Base-by-base conservation (phyloP, 2,888 invertebrate species). In the Cremastinae sp. region DNA sequence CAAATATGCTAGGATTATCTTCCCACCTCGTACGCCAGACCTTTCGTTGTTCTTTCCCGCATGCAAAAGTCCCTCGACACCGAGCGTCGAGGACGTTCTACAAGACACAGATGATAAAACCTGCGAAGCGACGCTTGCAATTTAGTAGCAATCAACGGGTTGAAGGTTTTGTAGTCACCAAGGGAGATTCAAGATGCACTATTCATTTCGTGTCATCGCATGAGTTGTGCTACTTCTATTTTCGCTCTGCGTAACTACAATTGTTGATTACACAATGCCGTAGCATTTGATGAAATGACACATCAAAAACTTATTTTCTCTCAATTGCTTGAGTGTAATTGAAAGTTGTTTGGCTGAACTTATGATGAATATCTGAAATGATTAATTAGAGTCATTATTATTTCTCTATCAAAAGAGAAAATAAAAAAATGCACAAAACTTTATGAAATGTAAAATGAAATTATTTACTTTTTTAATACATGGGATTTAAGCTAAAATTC, bases 131-230 rank as follows among this genome's bases (percentile, higher is more conserved):
- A 78, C 82, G 78, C 82, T 81, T 79, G 84, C 86, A 86, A 88
- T 89, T 89, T 87, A 87, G 86, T 84, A 85, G 88, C 89, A 87
- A 89, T 89, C 89, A 88, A 83, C 84, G 84, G 83, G 78, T 81
- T 83, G 88, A 88, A 86, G 88, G 87, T 87, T 88, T 88, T 88
- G 88, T 88, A 85, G 86, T 78, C 84, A 84, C 82, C 85, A 79
- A 80, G 88, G 87, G 88, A 88, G 83, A 83, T 81, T 81, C 81
- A 81, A 82, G 82, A 82, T 82, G 83, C 82, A 78, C 81, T 84
- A 86, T 88, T 87, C 85, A 85, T 85, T 88, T 84, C 82, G 82
- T 87, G 87, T 86, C 87, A 86, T 86, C 84, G 85, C 69, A 83
- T 83, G 84, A 86, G 83, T 85, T 85, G 84, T 83, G 82, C 84